Conservation (phyloP, 2,113 vertebrate genomes). For the Vicugna pacos region DNA sequence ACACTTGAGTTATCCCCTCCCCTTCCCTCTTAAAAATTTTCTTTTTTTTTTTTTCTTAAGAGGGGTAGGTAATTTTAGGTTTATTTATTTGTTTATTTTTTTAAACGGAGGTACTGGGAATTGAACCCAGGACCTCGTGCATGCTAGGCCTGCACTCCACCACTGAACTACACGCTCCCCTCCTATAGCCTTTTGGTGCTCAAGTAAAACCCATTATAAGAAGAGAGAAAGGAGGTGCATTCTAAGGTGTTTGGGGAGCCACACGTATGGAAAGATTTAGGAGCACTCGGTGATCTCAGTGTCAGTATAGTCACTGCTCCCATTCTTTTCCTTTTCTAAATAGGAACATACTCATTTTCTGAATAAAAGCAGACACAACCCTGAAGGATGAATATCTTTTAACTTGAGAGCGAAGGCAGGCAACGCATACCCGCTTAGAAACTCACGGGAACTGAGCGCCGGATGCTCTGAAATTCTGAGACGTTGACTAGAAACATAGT, state of each 20-base stretch:
- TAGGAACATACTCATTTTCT: constrained; percentile 7
- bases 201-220: background rate
- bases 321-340: background rate
- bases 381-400: background rate
- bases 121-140: no score
- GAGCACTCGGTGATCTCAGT: background rate
- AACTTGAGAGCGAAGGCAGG: background rate
- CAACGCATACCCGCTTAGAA: background rate
- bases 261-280: background rate
- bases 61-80: no score
- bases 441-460: background rate
- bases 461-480: constrained; percentile 26
- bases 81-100: no score
- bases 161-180: no score
- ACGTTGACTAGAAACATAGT: background rate
- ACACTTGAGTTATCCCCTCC: no score
- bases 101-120: no score
- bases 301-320: background rate
- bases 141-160: no score
- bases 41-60: no score
- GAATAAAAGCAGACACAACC: background rate
- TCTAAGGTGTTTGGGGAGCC: background rate
- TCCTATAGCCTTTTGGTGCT: background rate
- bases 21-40: no score
- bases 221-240: background rate